These are phyloP conservation scores for Bombylius discolor DNA, from an alignment of 2,888 invertebrate genomes.

Conservation along the genomic window DNA sequence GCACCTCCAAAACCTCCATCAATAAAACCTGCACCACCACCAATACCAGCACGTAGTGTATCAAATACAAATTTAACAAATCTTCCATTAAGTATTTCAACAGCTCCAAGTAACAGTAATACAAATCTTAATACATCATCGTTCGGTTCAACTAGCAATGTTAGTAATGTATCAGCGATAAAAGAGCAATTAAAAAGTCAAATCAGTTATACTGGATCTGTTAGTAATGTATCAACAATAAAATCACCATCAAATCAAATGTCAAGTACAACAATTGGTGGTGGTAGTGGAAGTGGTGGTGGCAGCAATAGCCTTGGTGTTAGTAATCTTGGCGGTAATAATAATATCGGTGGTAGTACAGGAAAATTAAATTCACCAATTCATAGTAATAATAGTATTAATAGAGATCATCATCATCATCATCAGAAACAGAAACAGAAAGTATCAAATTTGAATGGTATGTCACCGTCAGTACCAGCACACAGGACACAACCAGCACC, in stretches of 20 bases:
- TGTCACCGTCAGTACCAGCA: constrained; percentile 33
- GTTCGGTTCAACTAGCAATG: constrained; percentile 19
- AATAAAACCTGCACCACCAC: constrained; percentile 36
- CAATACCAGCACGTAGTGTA: constrained; percentile 34
- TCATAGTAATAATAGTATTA: not conserved
- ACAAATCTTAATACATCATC: constrained; percentile 14
- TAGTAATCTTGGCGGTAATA: not conserved
- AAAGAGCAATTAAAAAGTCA: constrained; percentile 32
- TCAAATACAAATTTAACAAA: constrained; percentile 33
- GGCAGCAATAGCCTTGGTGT: not conserved
- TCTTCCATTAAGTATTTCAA: constrained; percentile 21
- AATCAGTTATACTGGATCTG: constrained; percentile 16
- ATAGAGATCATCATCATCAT: not conserved
- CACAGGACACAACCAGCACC: constrained; percentile 35
- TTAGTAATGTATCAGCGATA: constrained; percentile 24
- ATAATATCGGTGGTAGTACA: not conserved
- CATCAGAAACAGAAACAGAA: not conserved
- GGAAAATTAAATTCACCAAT: constrained; percentile 1
- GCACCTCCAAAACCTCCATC: constrained; percentile 30
- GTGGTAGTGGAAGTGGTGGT: too few species aligned
- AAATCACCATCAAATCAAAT: constrained; percentile 18
- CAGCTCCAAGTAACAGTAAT: constrained; percentile 4
- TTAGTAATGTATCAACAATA: constrained; percentile 19
- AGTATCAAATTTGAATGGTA: constrained; percentile 22
- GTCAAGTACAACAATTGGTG: not conserved